Conservation (phyloP, 2,888 invertebrate genomes). For the Apamea epomidion region DNA sequence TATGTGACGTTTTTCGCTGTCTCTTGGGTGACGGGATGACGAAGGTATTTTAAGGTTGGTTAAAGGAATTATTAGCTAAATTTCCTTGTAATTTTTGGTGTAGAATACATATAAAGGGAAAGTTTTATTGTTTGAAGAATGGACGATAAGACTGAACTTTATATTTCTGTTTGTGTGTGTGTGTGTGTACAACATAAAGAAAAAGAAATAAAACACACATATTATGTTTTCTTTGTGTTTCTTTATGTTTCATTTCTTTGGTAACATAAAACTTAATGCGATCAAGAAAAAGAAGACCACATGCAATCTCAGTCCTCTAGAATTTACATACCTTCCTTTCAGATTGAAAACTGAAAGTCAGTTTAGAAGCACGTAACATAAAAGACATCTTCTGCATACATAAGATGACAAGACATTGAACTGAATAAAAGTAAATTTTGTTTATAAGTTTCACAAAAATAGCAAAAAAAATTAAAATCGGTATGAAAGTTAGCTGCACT, state of each 20-base stretch:
- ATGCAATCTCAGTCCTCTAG: too few species aligned
- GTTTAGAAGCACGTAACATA: background rate
- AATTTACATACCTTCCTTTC: background rate
- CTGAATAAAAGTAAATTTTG: background rate
- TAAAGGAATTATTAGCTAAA: background rate
- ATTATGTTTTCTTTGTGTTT: too few species aligned
- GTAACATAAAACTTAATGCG: background rate
- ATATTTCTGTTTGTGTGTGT: background rate
- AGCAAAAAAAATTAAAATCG: background rate
- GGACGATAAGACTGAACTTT: background rate
- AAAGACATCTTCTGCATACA: too few species aligned
- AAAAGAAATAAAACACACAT: too few species aligned
- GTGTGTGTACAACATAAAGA: too few species aligned
- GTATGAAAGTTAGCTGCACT: slow-evolving; percentile 62
- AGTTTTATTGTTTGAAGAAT: background rate
- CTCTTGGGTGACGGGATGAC: slow-evolving; percentile 60
- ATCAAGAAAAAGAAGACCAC: background rate
- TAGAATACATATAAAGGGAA: background rate
- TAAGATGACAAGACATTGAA: background rate
- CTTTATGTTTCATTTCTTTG: too few species aligned
- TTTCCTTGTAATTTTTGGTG: background rate
- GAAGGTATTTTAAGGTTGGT: slow-evolving; percentile 54
- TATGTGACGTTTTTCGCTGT: slow-evolving; percentile 61
- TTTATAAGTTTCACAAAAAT: background rate
- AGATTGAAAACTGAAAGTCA: too few species aligned